Percentiles rank a stretch among this genome's conserved stretches.
Conservation (phyloP, 2,797 vertebrate species). For the Varecia variegata region DNA sequence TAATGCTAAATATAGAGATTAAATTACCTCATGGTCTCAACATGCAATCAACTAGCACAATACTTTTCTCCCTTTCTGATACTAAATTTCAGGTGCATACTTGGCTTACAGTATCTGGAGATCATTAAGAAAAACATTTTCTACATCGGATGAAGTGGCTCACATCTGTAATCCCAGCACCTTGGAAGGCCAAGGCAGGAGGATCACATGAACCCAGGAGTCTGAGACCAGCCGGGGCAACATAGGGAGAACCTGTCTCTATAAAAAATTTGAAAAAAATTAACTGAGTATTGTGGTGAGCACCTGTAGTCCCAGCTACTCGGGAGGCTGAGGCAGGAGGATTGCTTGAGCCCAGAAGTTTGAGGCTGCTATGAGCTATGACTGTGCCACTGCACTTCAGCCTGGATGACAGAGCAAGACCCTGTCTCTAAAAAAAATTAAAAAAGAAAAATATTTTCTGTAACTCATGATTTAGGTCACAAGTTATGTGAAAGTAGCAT, state of each 20-base stretch:
- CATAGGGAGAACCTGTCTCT: not conserved
- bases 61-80: not conserved
- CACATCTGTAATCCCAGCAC: not conserved
- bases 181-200: not conserved
- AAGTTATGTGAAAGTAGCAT: not conserved
- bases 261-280: not conserved
- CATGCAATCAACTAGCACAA: not conserved
- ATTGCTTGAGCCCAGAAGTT: not conserved
- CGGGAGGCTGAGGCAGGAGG: not conserved
- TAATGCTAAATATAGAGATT: not conserved
- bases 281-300: not conserved
- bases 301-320: not conserved
- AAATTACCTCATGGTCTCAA: not conserved
- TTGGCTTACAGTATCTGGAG: not conserved
- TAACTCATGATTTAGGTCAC: not conserved
- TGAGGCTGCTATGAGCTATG: not conserved
- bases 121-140: not conserved
- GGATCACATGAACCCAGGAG: not conserved
- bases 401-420: not conserved
- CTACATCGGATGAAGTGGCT: not conserved
- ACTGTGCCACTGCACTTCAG: not conserved
- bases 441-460: not conserved
- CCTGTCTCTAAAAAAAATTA: not conserved
- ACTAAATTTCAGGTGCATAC: slow-evolving; percentile 2
- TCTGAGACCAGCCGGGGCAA: not conserved